These are phyloP conservation scores for Petrocephalus sullivani DNA, from an alignment of 2,797 vertebrate species.

Conservation along the genomic window DNA sequence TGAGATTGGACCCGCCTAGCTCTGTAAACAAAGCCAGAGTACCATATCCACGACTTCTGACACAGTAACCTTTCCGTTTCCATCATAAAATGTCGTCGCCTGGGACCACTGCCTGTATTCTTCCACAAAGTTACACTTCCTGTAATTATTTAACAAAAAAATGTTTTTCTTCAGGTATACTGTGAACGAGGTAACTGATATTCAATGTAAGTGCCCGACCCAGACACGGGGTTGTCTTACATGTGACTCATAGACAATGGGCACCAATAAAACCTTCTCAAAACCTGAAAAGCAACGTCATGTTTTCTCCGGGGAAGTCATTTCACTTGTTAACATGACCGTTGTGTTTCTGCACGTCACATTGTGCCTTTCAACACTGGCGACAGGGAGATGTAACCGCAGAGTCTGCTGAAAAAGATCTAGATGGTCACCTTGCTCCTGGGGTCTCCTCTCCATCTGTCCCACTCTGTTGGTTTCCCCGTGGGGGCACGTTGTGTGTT, in stretches of 20 bases:
- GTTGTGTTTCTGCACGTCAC: slow-evolving; percentile 47
- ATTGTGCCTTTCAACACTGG: slow-evolving; percentile 42
- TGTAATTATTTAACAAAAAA: slow-evolving; percentile 46
- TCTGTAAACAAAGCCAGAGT: slow-evolving; percentile 38
- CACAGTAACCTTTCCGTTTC: slow-evolving; percentile 38
- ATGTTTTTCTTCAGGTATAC: slow-evolving; percentile 27
- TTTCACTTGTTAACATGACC: slow-evolving; percentile 34
- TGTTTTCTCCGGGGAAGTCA: slow-evolving; percentile 39
- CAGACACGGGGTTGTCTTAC: slow-evolving; percentile 42
- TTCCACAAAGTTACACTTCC: slow-evolving; percentile 38
- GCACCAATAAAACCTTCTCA: slow-evolving; percentile 45
- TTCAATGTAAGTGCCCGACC: slow-evolving; percentile 34
- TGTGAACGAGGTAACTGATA: slow-evolving; percentile 55
- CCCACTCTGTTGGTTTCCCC: slow-evolving; percentile 13
- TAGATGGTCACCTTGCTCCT: neutral
- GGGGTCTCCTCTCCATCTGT: slow-evolving; percentile 21
- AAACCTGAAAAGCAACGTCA: slow-evolving; percentile 39
- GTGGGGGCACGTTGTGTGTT: neutral
- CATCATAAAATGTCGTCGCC: slow-evolving; percentile 32
- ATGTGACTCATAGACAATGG: slow-evolving; percentile 42
- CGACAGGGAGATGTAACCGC: slow-evolving; percentile 6
- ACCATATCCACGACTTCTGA: slow-evolving; percentile 37
- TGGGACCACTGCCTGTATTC: slow-evolving; percentile 38
- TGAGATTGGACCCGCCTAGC: slow-evolving; percentile 40
- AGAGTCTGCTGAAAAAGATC: neutral